These are phyloP conservation scores for Galeopterus variegatus DNA, from an alignment of 2,113 vertebrate genomes.

Conservation along the genomic window DNA sequence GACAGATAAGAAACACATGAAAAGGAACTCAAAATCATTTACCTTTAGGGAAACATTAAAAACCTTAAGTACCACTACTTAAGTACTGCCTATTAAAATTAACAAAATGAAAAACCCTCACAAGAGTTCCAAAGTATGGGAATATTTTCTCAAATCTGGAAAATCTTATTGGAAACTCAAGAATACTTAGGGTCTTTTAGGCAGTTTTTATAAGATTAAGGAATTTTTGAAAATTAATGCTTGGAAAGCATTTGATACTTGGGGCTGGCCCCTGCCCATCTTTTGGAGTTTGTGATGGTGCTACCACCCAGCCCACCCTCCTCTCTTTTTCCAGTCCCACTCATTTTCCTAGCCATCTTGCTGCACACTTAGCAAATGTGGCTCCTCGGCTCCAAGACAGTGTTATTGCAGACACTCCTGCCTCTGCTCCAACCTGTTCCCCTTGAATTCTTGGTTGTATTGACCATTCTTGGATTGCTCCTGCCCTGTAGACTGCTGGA, in stretches of 20 bases:
- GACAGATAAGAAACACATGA: neutral
- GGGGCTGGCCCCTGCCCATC: too few species aligned
- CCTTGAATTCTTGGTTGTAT: neutral
- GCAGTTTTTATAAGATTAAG: neutral
- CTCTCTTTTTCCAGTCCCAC: neutral
- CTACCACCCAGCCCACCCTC: neutral
- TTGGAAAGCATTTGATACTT: neutral
- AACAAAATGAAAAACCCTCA: neutral
- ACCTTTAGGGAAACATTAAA: neutral
- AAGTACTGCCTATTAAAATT: neutral
- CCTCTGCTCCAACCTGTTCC: neutral
- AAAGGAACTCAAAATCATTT: neutral
- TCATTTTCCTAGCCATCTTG: neutral
- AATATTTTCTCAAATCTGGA: slow-evolving; percentile 27
- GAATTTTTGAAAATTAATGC: neutral
- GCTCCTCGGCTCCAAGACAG: neutral
- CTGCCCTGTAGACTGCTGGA: neutral
- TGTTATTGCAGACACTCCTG: neutral
- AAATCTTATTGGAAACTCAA: slow-evolving; percentile 23
- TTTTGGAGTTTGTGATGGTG: neutral
- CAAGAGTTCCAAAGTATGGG: neutral
- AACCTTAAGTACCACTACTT: neutral
- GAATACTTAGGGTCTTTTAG: neutral
- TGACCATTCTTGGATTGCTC: neutral
- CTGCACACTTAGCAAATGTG: fast-evolving